Evolutionary conservation across 53 echinoderm and acorn worm genomes (phyloP).

Genomic region (Holothuria scabra): DNA sequence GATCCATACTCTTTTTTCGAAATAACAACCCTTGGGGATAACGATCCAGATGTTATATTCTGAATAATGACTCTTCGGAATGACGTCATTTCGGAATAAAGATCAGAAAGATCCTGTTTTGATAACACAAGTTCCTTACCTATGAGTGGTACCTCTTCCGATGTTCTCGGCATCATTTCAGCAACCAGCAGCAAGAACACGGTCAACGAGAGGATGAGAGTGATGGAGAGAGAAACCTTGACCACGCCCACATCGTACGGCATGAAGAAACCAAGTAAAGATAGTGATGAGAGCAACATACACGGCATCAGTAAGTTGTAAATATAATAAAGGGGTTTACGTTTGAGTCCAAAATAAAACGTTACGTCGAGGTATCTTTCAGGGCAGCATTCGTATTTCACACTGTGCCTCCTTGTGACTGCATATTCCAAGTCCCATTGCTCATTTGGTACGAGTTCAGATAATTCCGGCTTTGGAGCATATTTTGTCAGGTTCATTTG

Average conservation of each 20-base stretch:
- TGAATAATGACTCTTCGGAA: too few relatives aligned
- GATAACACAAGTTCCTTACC: conserved; percentile 71
- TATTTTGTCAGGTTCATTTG: conserved; percentile 85
- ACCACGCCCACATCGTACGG: conserved; percentile 98
- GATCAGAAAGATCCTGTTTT: too few relatives aligned
- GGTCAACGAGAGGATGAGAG: conserved; percentile 90
- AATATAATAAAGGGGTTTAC: conserved; percentile 95
- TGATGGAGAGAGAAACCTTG: conserved; percentile 94
- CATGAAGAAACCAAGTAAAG: conserved; percentile 97
- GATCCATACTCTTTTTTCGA: too few relatives aligned
- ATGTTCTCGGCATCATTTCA: conserved; percentile 98
- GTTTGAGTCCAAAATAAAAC: conserved; percentile 87
- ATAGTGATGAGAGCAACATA: conserved; percentile 86
- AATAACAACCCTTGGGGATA: too few relatives aligned
- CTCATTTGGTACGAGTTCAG: conserved; percentile 83
- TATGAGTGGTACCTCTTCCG: conserved; percentile 89
- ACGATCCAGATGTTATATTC: too few relatives aligned
- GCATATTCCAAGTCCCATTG: conserved; percentile 91
- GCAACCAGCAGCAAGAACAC: conserved; percentile 94
- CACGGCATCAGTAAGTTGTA: conserved; percentile 99
- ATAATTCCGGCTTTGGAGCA: conserved; percentile 57
- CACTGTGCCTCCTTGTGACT: conserved; percentile 71
- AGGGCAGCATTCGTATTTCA: conserved; percentile 82
- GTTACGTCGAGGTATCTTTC: conserved; percentile 92
- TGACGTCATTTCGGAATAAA: too few relatives aligned